phyloP scores from a whole-genome alignment of 2,888 invertebrate species.

The Tiliacea aurago region DNA sequence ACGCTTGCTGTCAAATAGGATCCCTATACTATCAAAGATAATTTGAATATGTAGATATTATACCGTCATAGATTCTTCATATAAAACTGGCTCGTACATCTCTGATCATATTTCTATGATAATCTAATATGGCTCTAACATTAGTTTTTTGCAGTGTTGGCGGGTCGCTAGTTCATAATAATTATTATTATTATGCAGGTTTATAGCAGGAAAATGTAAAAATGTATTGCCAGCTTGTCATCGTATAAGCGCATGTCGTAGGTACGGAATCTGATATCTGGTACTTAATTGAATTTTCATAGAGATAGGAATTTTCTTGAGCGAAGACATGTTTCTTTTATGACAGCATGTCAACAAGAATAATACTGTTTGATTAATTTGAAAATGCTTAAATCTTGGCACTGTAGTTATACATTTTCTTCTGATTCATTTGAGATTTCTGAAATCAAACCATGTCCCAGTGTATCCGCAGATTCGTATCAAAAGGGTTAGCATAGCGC shows the following conservation, averaged over 20 bases:
- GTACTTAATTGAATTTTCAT: slow-evolving; percentile 16
- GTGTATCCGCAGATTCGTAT: background rate
- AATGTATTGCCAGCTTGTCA: background rate
- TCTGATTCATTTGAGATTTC: background rate
- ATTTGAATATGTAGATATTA: no score
- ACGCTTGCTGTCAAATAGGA: no score
- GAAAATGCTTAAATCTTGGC: background rate
- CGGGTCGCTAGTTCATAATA: background rate
- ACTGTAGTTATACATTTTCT: background rate
- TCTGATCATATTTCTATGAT: no score
- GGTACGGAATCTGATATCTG: slow-evolving; percentile 1
- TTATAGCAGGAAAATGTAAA: background rate
- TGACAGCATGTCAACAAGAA: background rate
- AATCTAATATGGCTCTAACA: no score
- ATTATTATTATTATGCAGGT: background rate
- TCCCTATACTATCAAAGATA: no score
- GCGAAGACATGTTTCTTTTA: background rate
- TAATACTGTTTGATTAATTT: background rate
- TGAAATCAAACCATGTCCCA: background rate
- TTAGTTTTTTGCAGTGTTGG: background rate
- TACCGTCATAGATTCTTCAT: no score
- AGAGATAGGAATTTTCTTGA: background rate
- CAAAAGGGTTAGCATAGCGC: background rate
- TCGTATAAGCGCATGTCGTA: background rate
- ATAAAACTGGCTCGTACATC: no score